Conservation (phyloP, 2,113 vertebrate genomes). For the Ochotona curzoniae region DNA sequence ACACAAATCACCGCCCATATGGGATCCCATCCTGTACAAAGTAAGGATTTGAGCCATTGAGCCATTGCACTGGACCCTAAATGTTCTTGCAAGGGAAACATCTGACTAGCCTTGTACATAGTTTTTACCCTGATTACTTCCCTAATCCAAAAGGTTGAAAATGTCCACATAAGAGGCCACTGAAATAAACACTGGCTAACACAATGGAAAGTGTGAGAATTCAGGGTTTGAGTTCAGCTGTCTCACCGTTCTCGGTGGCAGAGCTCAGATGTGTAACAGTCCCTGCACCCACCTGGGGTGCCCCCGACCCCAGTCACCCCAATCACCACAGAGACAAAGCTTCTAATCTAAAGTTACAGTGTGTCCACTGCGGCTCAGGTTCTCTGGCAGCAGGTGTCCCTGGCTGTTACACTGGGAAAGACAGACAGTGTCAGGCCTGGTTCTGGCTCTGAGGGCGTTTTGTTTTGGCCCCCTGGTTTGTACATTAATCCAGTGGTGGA, state of each 20-base stretch:
- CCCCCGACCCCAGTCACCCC: rapidly evolving
- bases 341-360: neutral
- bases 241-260: neutral
- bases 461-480: slow-evolving; percentile 64
- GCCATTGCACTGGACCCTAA: neutral
- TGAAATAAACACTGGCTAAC: neutral
- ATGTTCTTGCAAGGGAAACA: neutral
- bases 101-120: neutral
- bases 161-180: neutral
- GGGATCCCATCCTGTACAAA: too few species aligned
- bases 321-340: neutral
- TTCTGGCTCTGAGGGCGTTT: neutral
- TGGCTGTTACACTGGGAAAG: neutral
- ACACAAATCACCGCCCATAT: too few species aligned
- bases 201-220: neutral
- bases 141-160: slow-evolving; percentile 34
- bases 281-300: neutral
- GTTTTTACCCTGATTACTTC: neutral
- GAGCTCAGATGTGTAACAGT: neutral
- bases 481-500: slow-evolving; percentile 62
- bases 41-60: too few species aligned
- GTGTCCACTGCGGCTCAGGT: neutral
- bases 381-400: neutral
- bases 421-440: slow-evolving; percentile 47
- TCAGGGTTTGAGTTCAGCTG: neutral